Percentiles rank a stretch among this genome's conserved stretches.
phyloP scores from a whole-genome alignment of 2,797 vertebrate species.

The Tadarida brasiliensis region DNA sequence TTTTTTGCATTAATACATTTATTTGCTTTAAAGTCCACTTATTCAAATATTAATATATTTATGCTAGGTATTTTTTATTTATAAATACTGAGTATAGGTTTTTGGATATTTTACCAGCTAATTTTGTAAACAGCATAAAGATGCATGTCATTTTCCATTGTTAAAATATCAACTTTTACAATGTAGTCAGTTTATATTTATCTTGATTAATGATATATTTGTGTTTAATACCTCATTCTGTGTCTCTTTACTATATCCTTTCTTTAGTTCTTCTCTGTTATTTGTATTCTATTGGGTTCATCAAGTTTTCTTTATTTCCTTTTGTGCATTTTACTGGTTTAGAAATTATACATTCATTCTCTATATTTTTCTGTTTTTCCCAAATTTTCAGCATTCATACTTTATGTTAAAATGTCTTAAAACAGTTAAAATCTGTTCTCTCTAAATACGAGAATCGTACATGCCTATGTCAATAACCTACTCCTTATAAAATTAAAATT shows the following conservation, averaged over 20 bases:
- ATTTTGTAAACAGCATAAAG: not conserved
- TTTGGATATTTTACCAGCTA: not conserved
- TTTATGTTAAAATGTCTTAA: not conserved
- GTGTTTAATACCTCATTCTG: not conserved
- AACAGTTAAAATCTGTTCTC: not conserved
- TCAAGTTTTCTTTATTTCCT: not conserved
- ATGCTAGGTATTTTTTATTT: slow-evolving; percentile 7
- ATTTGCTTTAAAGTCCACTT: not conserved
- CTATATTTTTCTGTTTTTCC: not conserved
- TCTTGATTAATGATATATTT: not conserved
- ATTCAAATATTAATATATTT: not conserved
- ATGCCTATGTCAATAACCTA: not conserved
- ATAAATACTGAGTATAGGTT: not conserved
- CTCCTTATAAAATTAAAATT: not conserved
- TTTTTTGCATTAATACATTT: not conserved
- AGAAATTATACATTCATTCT: slow-evolving; percentile 28
- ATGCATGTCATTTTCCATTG: not conserved
- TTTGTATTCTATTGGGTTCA: not conserved
- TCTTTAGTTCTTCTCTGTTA: not conserved
- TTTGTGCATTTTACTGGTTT: not conserved
- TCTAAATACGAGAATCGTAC: not conserved
- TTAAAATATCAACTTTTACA: slow-evolving; percentile 26
- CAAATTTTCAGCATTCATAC: not conserved
- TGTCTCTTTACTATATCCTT: not conserved
- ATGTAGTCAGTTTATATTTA: not conserved